Evolutionary conservation across 2,888 invertebrate species (phyloP).

Genomic region (Didymodactylos carnosus): DNA sequence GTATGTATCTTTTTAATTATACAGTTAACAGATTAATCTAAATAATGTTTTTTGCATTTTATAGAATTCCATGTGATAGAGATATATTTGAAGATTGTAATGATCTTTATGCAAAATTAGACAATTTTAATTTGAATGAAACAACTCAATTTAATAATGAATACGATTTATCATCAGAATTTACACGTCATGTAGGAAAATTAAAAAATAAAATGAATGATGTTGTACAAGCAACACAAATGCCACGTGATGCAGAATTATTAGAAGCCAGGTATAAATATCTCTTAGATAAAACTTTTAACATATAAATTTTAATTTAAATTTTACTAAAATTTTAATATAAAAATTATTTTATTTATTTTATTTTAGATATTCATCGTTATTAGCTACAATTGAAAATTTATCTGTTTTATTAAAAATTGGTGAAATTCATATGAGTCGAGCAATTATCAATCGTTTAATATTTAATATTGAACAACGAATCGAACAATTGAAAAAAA

Average conservation of each 20-base stretch:
- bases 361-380: background rate
- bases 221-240: background rate
- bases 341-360: background rate
- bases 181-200: background rate
- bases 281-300: background rate
- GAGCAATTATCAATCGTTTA: background rate
- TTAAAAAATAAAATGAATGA: background rate
- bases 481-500: background rate
- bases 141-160: background rate
- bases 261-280: background rate
- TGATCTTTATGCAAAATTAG: background rate
- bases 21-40: background rate
- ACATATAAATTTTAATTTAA: background rate
- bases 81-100: background rate
- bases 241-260: background rate
- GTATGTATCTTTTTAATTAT: no score
- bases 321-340: background rate
- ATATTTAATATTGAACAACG: background rate
- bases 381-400: background rate
- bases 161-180: background rate
- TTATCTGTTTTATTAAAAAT: background rate
- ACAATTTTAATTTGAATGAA: background rate
- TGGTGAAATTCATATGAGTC: background rate
- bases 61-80: background rate
- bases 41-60: background rate